Conservation (phyloP, 2,888 invertebrate species). For the Monoplex corrugatus region DNA sequence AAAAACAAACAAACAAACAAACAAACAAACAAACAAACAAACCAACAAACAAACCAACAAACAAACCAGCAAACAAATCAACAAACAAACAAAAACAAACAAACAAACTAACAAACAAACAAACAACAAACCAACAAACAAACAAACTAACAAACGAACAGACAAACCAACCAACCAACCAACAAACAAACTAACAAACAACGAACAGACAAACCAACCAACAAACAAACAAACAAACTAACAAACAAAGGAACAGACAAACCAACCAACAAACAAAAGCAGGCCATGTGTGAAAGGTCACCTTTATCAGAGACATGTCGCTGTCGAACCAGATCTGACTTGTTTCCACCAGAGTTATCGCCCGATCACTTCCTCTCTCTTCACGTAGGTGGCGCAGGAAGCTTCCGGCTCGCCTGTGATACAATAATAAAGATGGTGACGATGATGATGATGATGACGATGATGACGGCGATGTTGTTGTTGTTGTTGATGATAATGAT, state of each 20-base stretch:
- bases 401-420: background rate
- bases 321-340: conserved; percentile 55
- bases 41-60: background rate
- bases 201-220: background rate
- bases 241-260: background rate
- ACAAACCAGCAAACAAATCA: background rate
- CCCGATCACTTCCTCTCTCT: conserved; percentile 49
- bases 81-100: background rate
- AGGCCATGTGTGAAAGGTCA: too few species aligned
- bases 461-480: too few species aligned
- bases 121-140: background rate
- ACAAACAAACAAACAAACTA: background rate
- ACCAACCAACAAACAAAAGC: background rate
- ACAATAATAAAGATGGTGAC: background rate
- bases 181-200: background rate
- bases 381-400: conserved; percentile 48
- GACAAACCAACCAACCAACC: background rate
- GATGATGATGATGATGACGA: background rate
- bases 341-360: conserved; percentile 59
- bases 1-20: too few species aligned
- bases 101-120: background rate
- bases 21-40: background rate
- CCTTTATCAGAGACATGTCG: conserved; percentile 46
- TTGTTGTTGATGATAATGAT: too few species aligned
- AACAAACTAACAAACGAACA: background rate